These are phyloP conservation scores for Acanthaster planci DNA, from an alignment of 35 echinoderm and acorn worm genomes.

Conservation along the genomic window DNA sequence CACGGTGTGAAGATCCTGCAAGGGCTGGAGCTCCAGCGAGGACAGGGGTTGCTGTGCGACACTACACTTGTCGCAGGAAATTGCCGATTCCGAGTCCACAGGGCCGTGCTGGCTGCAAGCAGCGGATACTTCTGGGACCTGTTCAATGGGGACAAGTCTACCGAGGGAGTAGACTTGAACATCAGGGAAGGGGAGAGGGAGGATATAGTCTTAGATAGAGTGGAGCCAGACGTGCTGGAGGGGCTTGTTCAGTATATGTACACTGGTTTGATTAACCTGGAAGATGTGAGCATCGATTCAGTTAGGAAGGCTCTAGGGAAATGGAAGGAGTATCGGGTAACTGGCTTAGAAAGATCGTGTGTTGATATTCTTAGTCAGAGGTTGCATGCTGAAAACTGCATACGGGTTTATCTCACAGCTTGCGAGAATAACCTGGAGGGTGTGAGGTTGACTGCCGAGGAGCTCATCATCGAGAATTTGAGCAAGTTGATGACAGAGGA, in stretches of 20 bases:
- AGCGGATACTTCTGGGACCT: slow-evolving; percentile 60
- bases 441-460: neutral
- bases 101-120: slow-evolving; percentile 65
- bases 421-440: neutral
- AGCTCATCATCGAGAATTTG: slow-evolving; percentile 39
- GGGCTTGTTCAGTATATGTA: slow-evolving; percentile 60
- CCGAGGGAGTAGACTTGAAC: neutral
- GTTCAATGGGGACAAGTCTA: slow-evolving; percentile 23
- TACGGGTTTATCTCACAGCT: neutral
- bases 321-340: neutral
- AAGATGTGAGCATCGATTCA: slow-evolving; percentile 27
- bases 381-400: slow-evolving; percentile 30
- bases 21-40: slow-evolving; percentile 48
- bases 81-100: slow-evolving; percentile 57
- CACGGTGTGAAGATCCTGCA: slow-evolving; percentile 56
- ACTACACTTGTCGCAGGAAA: slow-evolving; percentile 58
- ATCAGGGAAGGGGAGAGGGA: slow-evolving; percentile 4
- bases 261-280: slow-evolving; percentile 31
- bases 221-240: slow-evolving; percentile 32
- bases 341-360: slow-evolving; percentile 3
- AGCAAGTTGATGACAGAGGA: neutral
- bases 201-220: slow-evolving; percentile 28
- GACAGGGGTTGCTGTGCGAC: slow-evolving; percentile 75
- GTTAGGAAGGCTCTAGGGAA: slow-evolving; percentile 35
- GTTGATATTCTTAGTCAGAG: slow-evolving; percentile 15